These are phyloP conservation scores for Macaca mulatta DNA, from an alignment of 2,113 vertebrate species.

Conservation along the genomic window DNA sequence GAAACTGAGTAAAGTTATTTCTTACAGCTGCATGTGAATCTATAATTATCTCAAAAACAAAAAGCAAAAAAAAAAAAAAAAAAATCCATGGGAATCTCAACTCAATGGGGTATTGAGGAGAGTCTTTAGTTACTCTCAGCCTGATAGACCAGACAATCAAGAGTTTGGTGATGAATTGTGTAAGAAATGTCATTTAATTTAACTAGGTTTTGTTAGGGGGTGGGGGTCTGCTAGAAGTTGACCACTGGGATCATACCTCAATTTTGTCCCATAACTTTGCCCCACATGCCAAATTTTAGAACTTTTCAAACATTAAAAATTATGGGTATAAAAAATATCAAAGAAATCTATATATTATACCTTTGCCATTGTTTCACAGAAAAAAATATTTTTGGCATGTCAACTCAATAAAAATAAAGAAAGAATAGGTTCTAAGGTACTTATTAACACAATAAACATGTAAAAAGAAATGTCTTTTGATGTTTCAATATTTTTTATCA, in stretches of 20 bases:
- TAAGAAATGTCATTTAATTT: not conserved
- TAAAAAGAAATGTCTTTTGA: conserved; percentile 15
- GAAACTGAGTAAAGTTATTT: conserved; percentile 4
- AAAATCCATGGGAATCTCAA: not conserved
- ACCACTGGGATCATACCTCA: not conserved
- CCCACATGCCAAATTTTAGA: not conserved
- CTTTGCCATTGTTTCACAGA: not conserved
- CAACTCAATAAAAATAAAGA: not conserved
- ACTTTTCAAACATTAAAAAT: conserved; percentile 15
- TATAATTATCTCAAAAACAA: not conserved
- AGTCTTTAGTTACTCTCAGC: not conserved
- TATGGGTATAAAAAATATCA: not conserved
- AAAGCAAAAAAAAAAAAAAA: not conserved
- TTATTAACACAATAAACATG: not conserved
- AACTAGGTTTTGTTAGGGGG: not conserved
- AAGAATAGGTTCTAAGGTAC: not conserved
- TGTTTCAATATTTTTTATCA: conserved; percentile 10
- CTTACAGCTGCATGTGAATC: not conserved
- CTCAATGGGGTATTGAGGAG: not conserved
- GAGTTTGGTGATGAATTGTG: not conserved
- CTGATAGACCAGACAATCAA: not conserved
- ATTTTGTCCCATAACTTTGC: not conserved
- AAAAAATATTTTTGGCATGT: not conserved
- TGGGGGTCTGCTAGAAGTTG: not conserved
- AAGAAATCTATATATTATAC: not conserved